Evolutionary conservation across 2,888 invertebrate species (phyloP).

Genomic region (Drosophila sordidapex): DNA sequence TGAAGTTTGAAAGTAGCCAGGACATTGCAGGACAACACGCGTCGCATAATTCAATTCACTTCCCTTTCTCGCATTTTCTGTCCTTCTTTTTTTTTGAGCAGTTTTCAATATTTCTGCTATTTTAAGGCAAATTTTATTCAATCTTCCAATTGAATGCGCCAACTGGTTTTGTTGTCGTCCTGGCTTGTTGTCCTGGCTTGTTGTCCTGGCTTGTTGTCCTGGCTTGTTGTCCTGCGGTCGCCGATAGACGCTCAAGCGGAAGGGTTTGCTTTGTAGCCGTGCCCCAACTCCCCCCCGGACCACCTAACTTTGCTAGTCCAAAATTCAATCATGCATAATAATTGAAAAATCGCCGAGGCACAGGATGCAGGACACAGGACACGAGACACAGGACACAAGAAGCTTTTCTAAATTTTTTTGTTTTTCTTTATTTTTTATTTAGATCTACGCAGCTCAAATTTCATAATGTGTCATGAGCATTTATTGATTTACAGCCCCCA

Average conservation of each 20-base stretch:
- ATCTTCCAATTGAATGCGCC: conserved; percentile 84
- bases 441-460: conserved; percentile 45
- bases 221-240: conserved; percentile 63
- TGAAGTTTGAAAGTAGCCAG: conserved; percentile 79
- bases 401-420: conserved; percentile 27
- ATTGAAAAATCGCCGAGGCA: conserved; percentile 65
- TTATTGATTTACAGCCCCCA: conserved; percentile 48
- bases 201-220: conserved; percentile 25
- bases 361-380: conserved; percentile 4
- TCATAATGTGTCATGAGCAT: conserved; percentile 58
- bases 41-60: conserved; percentile 69
- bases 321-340: conserved; percentile 82
- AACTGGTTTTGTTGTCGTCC: conserved; percentile 1
- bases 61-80: conserved; percentile 6
- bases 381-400: conserved; percentile 8
- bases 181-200: conserved; percentile 33
- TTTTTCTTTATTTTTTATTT: background rate
- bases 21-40: conserved; percentile 30
- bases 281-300: background rate
- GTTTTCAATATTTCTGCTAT: conserved; percentile 78
- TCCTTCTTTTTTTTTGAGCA: conserved; percentile 7
- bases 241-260: conserved; percentile 75
- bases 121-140: conserved; percentile 84
- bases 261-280: conserved; percentile 62
- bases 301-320: conserved; percentile 24